Evolutionary conservation across 2,888 invertebrate genomes (phyloP).

Genomic region (Eupithecia subumbrata): DNA sequence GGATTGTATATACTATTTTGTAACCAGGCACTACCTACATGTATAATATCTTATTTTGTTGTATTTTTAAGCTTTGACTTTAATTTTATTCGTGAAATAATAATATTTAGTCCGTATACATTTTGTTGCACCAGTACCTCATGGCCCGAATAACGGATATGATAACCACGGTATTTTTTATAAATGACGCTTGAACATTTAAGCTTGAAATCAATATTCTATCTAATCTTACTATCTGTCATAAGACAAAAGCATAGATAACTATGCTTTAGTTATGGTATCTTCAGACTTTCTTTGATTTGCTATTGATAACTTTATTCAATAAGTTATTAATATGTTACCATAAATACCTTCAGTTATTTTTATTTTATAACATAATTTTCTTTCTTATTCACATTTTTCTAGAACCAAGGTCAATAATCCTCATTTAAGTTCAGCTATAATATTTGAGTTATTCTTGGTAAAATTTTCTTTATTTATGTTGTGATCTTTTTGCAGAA

Average conservation of each 20-base stretch:
- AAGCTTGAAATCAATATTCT: too few species aligned
- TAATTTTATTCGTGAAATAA: neutral
- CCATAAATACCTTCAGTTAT: too few species aligned
- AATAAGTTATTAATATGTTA: too few species aligned
- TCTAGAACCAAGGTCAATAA: neutral
- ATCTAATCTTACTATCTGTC: too few species aligned
- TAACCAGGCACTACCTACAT: too few species aligned
- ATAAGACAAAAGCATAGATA: too few species aligned
- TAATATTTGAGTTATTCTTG: neutral
- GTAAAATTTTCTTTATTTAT: neutral
- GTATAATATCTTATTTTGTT: neutral
- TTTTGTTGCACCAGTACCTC: neutral
- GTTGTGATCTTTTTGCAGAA: neutral
- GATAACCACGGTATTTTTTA: neutral
- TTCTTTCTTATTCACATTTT: neutral
- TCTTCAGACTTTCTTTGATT: too few species aligned
- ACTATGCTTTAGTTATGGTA: too few species aligned
- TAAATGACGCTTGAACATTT: too few species aligned
- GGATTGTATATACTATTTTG: neutral
- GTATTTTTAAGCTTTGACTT: neutral
- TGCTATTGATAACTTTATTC: too few species aligned
- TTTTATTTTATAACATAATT: neutral
- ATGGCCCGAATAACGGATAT: neutral
- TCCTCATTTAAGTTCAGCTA: neutral
- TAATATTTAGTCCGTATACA: too few species aligned